Percentiles rank a stretch among this genome's conserved stretches.
These are phyloP conservation scores for Panagrolaimus sp. DNA, from an alignment of 1,140 invertebrate genomes.

Conservation along the genomic window DNA sequence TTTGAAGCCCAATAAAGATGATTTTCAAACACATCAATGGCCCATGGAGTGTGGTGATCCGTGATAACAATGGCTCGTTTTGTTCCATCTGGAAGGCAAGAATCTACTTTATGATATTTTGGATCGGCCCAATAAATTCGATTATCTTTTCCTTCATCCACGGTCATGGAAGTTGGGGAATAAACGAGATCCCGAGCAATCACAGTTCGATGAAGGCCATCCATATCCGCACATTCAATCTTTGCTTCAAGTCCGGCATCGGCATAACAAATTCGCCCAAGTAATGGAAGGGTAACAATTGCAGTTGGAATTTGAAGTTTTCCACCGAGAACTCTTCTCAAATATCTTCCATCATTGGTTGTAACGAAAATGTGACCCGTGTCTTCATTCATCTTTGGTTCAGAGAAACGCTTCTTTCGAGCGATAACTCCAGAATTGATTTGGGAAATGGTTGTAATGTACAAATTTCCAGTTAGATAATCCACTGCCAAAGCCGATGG, in stretches of 20 bases:
- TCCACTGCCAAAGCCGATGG: constrained; percentile 51
- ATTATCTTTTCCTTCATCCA: constrained; percentile 58
- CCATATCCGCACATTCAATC: constrained; percentile 62
- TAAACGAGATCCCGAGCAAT: constrained; percentile 57
- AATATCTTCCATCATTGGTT: constrained; percentile 54
- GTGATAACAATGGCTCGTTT: constrained; percentile 54
- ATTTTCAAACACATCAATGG: constrained; percentile 63
- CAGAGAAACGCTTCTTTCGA: constrained; percentile 50
- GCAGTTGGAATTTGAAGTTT: constrained; percentile 55
- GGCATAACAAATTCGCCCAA: constrained; percentile 55
- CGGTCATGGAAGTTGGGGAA: constrained; percentile 49
- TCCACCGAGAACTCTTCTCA: constrained; percentile 48
- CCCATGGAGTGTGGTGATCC: constrained; percentile 56
- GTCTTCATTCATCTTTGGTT: constrained; percentile 36
- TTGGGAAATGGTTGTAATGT: constrained; percentile 42
- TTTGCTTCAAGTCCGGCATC: constrained; percentile 57
- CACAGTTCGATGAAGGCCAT: constrained; percentile 60
- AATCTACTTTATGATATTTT: constrained; percentile 61
- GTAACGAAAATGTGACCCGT: constrained; percentile 46
- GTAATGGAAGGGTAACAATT: constrained; percentile 50
- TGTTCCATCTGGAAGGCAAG: constrained; percentile 59
- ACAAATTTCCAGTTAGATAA: constrained; percentile 57
- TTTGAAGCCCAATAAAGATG: constrained; percentile 57
- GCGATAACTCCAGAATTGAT: constrained; percentile 19
- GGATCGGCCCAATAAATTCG: constrained; percentile 64